Evolutionary conservation across 2,113 vertebrate genomes (phyloP).

Genomic region (western clawed frog (Xenopus tropicalis)): DNA sequence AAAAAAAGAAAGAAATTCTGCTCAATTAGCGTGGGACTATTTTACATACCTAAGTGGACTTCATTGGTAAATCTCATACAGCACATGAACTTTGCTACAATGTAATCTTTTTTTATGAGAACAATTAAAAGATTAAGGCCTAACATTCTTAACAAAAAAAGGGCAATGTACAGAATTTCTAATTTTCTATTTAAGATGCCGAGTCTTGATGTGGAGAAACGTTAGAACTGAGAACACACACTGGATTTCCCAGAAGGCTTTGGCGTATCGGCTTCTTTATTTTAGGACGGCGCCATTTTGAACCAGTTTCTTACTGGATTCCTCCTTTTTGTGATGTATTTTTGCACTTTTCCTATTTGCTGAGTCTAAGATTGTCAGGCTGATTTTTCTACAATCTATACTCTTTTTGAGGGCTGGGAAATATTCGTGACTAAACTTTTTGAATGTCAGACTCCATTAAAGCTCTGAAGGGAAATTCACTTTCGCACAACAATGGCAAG

Average conservation of each 20-base stretch:
- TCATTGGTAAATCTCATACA: constrained; percentile 6
- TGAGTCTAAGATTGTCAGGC: constrained; percentile 40
- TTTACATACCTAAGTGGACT: constrained; percentile 11
- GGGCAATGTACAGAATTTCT: constrained; percentile 41
- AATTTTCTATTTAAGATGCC: constrained; percentile 32
- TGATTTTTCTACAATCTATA: constrained; percentile 40
- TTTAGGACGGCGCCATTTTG: constrained; percentile 29
- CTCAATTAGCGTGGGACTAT: not conserved
- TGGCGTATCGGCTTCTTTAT: constrained; percentile 25
- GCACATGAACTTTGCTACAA: constrained; percentile 33
- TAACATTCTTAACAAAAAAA: constrained; percentile 25
- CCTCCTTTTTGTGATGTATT: constrained; percentile 43
- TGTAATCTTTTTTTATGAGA: constrained; percentile 29
- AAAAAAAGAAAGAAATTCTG: constrained; percentile 41
- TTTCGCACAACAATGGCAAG: constrained; percentile 13
- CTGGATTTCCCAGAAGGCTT: constrained; percentile 20
- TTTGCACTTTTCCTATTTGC: constrained; percentile 42
- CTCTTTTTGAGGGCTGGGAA: constrained; percentile 24
- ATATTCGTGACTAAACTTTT: constrained; percentile 10
- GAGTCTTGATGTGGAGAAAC: not conserved
- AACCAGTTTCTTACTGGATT: constrained; percentile 18
- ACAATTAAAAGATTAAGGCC: constrained; percentile 28
- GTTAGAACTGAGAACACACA: not conserved
- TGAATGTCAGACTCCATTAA: constrained; percentile 31
- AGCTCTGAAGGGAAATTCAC: constrained; percentile 23